Evolutionary conservation across 2,888 invertebrate genomes (phyloP), one percentile per base, ranked within the genome.

Genomic region (Latrodectus hesperus): DNA sequence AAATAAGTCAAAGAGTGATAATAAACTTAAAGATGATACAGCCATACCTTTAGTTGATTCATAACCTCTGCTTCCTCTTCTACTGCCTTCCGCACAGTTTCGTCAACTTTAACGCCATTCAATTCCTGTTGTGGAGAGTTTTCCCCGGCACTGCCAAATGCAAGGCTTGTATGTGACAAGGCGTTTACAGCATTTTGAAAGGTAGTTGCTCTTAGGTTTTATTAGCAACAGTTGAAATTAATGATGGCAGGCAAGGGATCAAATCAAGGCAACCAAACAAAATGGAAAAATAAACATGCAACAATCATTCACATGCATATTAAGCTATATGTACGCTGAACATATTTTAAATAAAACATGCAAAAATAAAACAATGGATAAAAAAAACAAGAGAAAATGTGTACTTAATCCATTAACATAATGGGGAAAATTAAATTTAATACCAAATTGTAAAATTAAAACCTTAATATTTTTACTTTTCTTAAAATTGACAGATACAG

Each of bases 21-120:
- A 38, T 6, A 38, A 98, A 97, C 93, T 97, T 60, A 16, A 60
- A 11, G 11, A 60, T 16, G 16, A 16, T 0, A 12, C 60, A 60
- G 12, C 0, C 80, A 65, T 90, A 97, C 98, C 95, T 98, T 98
- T 92, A 98, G 96, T 93, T 97, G 96, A 93, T 96, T 98, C 94
- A 99, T 96, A 84, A 96, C 96, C 55, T 97, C 97, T 92, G 98
- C 98, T 92, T 99, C 99, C 92, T 99, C 98, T 52, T 98, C 98
- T 87, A 99, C 93, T 17, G 90, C 90, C 72, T 83, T 85, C 52
- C 88, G 84, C 0, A 68, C 84, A 52, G n/a, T 78, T 64, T 88
- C 88, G 9, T 89, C 86, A 10, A 88, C 71, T 76, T 85, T 80
- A 12, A 77, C 77, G 8, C 89, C 89, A 72, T 88, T 88, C n/a